phyloP scores from a whole-genome alignment of 2,113 vertebrate species.

The Hemichromis elongatus region DNA sequence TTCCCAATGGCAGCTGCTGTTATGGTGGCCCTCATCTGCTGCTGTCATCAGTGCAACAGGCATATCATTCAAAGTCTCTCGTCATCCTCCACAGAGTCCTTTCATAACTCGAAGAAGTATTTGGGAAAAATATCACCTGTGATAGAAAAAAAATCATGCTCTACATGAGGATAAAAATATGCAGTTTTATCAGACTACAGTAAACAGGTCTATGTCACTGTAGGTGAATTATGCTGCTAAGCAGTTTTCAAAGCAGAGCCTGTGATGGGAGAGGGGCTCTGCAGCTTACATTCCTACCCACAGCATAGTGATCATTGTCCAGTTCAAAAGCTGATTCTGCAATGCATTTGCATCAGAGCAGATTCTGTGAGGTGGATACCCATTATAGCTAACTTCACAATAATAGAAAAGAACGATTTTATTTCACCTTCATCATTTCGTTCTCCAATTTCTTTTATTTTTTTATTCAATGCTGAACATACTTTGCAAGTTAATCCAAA shows the following conservation, averaged over 20 bases:
- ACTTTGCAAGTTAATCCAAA: slow-evolving; percentile 1
- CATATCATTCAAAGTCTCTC: slow-evolving; percentile 8
- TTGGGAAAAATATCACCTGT: not conserved
- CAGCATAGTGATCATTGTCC: slow-evolving; percentile 18
- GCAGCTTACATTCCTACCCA: slow-evolving; percentile 5
- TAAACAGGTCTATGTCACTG: not conserved
- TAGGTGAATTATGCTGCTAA: not conserved
- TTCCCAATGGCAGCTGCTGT: not conserved
- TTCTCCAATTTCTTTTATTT: not conserved
- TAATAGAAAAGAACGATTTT: not conserved
- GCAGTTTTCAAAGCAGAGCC: not conserved
- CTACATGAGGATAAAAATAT: not conserved
- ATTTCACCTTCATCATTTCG: slow-evolving; percentile 9
- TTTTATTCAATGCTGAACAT: not conserved
- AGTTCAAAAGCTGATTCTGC: slow-evolving; percentile 16
- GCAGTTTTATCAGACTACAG: not conserved
- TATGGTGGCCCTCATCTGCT: slow-evolving; percentile 11
- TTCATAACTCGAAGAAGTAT: not conserved
- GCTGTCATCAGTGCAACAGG: slow-evolving; percentile 25
- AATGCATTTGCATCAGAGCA: slow-evolving; percentile 32
- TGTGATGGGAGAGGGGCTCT: not conserved
- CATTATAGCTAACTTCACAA: slow-evolving; percentile 37
- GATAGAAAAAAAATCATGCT: not conserved
- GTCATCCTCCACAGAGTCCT: not conserved
- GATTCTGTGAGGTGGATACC: slow-evolving; percentile 25